A percentile compares a stretch with the other conserved stretches of the same genome.
Conservation (phyloP, 2,113 vertebrate genomes). For the Lynx canadensis region DNA sequence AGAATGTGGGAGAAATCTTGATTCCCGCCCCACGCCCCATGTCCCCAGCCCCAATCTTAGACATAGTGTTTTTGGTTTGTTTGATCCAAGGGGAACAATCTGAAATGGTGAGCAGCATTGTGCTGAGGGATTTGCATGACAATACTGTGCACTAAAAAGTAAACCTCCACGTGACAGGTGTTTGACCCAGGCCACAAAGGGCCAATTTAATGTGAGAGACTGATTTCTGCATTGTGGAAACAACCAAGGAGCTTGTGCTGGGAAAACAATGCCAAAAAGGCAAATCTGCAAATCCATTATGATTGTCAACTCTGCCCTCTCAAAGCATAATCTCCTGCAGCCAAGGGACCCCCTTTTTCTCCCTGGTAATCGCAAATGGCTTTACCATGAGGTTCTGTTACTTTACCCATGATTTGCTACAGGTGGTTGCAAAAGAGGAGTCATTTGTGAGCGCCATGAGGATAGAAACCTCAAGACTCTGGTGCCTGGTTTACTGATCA, state of each 20-base stretch:
- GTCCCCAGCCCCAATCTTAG: background rate
- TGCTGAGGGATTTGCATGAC: background rate
- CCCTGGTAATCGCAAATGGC: background rate
- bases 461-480: background rate
- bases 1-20: background rate
- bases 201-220: background rate
- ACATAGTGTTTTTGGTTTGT: background rate
- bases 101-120: background rate
- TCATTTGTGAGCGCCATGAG: background rate
- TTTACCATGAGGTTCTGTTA: background rate
- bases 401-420: background rate
- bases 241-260: background rate
- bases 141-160: background rate
- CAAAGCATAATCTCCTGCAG: background rate
- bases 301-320: background rate
- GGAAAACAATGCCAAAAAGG: background rate
- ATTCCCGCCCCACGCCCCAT: background rate
- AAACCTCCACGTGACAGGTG: background rate
- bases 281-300: background rate
- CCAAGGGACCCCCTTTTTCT: background rate
- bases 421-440: background rate
- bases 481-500: background rate
- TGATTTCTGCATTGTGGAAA: background rate
- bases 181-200: background rate
- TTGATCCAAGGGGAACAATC: background rate